Evolutionary conservation across 2,888 invertebrate genomes (phyloP).

Genomic region (Drosophila rellima): DNA sequence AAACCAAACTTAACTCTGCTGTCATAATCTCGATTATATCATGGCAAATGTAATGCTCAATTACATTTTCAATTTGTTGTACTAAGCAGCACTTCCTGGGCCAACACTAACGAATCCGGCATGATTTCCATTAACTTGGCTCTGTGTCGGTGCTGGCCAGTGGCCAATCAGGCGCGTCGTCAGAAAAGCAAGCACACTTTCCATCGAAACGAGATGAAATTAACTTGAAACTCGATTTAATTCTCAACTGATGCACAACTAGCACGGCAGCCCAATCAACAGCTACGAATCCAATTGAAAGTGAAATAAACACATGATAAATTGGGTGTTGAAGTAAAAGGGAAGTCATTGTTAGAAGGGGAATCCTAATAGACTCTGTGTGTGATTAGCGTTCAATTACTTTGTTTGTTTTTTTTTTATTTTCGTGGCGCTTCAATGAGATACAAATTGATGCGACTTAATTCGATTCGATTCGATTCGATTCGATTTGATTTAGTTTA

Average conservation of each 20-base stretch:
- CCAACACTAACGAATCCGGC: slow-evolving; percentile 29
- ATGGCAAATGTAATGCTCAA: slow-evolving; percentile 29
- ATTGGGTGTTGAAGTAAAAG: slow-evolving; percentile 24
- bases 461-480: slow-evolving; percentile 15
- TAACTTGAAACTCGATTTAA: slow-evolving; percentile 49
- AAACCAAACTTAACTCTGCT: slow-evolving; percentile 7
- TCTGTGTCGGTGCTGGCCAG: slow-evolving; percentile 11
- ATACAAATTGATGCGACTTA: slow-evolving; percentile 22
- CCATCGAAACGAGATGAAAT: slow-evolving; percentile 13
- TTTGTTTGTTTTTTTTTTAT: slow-evolving; percentile 71
- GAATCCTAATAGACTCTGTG: slow-evolving; percentile 44
- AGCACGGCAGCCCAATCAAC: slow-evolving; percentile 27
- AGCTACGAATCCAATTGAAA: slow-evolving; percentile 22
- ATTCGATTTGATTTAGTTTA: slow-evolving; percentile 24
- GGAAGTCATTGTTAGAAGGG: background rate
- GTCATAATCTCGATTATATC: slow-evolving; percentile 45
- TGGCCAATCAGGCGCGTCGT: slow-evolving; percentile 54
- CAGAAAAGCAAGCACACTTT: slow-evolving; percentile 27
- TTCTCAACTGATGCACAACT: slow-evolving; percentile 36
- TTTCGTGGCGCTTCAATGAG: slow-evolving; percentile 19
- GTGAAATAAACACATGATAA: slow-evolving; percentile 24
- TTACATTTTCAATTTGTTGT: slow-evolving; percentile 49
- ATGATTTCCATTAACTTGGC: slow-evolving; percentile 46
- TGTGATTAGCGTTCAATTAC: slow-evolving; percentile 76
- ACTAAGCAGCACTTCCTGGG: slow-evolving; percentile 55